Evolutionary conservation across 2,888 invertebrate genomes (phyloP).

Genomic region (Neoitamus cyanurus): DNA sequence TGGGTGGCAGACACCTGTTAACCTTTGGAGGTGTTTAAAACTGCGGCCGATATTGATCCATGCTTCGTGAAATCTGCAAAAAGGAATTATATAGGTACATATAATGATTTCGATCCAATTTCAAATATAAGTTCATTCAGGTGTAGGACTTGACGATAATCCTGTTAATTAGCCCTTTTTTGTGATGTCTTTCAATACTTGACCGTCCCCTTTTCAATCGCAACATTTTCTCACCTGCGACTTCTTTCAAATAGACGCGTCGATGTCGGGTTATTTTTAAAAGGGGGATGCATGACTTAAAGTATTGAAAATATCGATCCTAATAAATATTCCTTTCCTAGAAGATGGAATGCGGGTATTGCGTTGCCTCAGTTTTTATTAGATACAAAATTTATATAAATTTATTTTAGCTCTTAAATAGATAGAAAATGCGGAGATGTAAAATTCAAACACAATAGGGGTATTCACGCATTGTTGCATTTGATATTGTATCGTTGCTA

Average conservation of each 20-base stretch:
- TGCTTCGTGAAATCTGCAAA: background rate
- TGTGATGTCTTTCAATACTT: background rate
- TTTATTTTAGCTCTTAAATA: no score
- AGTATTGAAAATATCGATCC: background rate
- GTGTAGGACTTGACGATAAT: background rate
- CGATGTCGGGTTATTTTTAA: background rate
- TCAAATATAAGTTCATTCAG: background rate
- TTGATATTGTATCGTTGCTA: no score
- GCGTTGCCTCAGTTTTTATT: no score
- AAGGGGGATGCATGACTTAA: background rate
- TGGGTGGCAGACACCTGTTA: background rate
- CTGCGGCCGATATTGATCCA: background rate
- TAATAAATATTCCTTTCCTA: no score
- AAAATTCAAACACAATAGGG: no score
- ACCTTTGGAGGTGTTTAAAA: background rate
- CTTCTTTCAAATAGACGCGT: background rate
- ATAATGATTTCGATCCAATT: background rate
- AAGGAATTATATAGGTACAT: background rate
- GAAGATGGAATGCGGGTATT: no score
- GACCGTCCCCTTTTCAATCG: background rate
- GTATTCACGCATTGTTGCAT: no score
- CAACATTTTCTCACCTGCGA: background rate
- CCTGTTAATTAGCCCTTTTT: background rate
- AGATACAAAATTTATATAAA: no score
- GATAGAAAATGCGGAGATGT: no score